Conservation (phyloP, 2,113 vertebrate genomes). For the Capreolus pygargus region DNA sequence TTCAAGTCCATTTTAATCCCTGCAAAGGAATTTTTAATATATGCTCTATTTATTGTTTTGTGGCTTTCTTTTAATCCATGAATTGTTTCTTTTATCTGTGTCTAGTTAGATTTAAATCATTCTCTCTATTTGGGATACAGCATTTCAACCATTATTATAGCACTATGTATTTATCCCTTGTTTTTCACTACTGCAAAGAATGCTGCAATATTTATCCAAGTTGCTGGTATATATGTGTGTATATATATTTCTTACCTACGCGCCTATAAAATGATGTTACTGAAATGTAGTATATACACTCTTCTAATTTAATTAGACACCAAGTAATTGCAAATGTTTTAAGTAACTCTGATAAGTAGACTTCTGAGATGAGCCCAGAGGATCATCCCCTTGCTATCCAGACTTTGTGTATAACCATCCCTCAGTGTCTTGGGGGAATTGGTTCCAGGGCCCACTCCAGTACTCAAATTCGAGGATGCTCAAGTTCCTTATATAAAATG, state of each 20-base stretch:
- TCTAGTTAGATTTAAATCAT: not conserved
- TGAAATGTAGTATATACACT: not conserved
- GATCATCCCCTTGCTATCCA: not conserved
- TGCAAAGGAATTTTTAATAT: not conserved
- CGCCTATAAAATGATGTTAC: not conserved
- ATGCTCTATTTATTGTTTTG: not conserved
- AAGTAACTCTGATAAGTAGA: not conserved
- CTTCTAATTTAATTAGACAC: not conserved
- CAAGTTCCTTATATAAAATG: not conserved
- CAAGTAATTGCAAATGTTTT: not conserved
- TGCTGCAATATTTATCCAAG: not conserved
- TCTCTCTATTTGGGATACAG: not conserved
- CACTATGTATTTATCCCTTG: not conserved
- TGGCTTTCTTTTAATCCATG: not conserved
- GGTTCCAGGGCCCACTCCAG: rapidly evolving
- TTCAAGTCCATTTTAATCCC: not conserved
- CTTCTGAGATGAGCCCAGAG: not conserved
- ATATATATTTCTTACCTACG: not conserved
- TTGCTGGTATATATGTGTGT: too few species aligned
- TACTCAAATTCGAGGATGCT: not conserved
- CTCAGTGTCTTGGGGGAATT: not conserved
- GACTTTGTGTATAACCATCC: not conserved
- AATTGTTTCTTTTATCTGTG: not conserved
- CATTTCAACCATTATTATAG: not conserved
- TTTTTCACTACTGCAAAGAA: not conserved